Conservation (phyloP, 2,888 invertebrate genomes). For the Phalera bucephala region DNA sequence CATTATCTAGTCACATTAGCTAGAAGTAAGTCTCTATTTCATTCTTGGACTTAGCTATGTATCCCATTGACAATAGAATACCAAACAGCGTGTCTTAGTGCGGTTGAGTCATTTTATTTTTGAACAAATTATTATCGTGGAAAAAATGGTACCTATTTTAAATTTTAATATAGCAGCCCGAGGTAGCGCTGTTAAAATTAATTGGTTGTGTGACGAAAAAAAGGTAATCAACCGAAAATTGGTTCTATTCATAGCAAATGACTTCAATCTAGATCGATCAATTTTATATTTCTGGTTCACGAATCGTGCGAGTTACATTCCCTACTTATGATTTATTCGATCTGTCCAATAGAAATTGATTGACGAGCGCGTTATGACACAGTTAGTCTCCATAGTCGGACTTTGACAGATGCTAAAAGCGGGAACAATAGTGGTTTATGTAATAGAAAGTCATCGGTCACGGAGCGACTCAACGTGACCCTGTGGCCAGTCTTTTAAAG, state of each 20-base stretch:
- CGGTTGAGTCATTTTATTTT: too few relatives aligned
- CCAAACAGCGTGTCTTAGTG: too few relatives aligned
- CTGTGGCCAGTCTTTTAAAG: slow-evolving; percentile 24
- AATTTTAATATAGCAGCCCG: too few relatives aligned
- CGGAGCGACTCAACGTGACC: slow-evolving; percentile 34
- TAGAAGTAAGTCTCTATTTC: slow-evolving; percentile 11
- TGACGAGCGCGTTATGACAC: slow-evolving; percentile 27
- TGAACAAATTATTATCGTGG: too few relatives aligned
- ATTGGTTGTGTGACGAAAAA: too few relatives aligned
- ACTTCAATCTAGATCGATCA: slow-evolving; percentile 15
- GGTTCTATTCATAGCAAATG: not conserved
- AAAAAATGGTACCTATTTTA: too few relatives aligned
- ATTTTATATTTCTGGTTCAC: not conserved
- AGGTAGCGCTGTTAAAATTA: too few relatives aligned
- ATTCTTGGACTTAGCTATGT: too few relatives aligned
- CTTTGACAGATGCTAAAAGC: slow-evolving; percentile 33
- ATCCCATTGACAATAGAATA: too few relatives aligned
- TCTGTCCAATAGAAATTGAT: slow-evolving; percentile 27
- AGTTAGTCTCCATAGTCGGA: slow-evolving; percentile 19
- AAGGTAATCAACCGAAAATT: not conserved
- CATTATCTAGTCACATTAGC: slow-evolving; percentile 12
- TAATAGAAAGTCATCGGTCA: slow-evolving; percentile 44
- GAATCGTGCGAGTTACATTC: slow-evolving; percentile 3
- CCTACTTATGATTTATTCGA: slow-evolving; percentile 21
- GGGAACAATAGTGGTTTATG: slow-evolving; percentile 41